These are phyloP conservation scores for Zoanthus sociatus DNA, from an alignment of 92 coral and sea anemone species.

Conservation along the genomic window DNA sequence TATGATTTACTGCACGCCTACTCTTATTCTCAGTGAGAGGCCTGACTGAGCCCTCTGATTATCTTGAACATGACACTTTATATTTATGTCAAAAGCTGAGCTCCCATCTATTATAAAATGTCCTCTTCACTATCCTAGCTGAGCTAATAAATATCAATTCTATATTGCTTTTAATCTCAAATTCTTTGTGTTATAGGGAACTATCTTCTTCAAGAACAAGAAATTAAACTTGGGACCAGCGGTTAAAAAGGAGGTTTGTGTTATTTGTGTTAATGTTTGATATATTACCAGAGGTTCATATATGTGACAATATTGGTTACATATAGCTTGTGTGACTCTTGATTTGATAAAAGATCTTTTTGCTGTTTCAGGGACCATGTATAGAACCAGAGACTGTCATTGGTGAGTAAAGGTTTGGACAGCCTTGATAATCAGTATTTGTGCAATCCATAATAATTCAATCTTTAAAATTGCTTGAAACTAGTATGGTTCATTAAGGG, in stretches of 20 bases:
- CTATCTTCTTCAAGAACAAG: conserved; percentile 68
- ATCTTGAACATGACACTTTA: too few relatives aligned
- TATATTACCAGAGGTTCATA: background rate
- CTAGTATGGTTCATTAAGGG: too few relatives aligned
- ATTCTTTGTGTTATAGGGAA: conserved; percentile 41
- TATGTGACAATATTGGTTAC: background rate
- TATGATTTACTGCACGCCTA: too few relatives aligned
- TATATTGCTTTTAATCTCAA: too few relatives aligned
- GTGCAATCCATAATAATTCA: too few relatives aligned
- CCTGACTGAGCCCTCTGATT: too few relatives aligned
- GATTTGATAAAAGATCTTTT: background rate
- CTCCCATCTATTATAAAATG: too few relatives aligned
- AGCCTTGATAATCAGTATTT: background rate
- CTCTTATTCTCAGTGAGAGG: too few relatives aligned
- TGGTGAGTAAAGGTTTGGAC: conserved; percentile 21
- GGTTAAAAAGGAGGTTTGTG: conserved; percentile 67
- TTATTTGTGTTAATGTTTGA: background rate
- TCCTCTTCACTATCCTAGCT: too few relatives aligned
- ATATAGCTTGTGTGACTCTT: background rate
- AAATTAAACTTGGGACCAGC: conserved; percentile 85
- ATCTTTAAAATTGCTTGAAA: too few relatives aligned
- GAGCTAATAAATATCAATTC: too few relatives aligned
- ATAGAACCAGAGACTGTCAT: conserved; percentile 59
- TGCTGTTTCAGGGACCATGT: conserved; percentile 45
- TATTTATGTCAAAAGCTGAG: too few relatives aligned